Evolutionary conservation across 1,140 invertebrate genomes (phyloP).

Genomic region (Neuroterus valhalla): DNA sequence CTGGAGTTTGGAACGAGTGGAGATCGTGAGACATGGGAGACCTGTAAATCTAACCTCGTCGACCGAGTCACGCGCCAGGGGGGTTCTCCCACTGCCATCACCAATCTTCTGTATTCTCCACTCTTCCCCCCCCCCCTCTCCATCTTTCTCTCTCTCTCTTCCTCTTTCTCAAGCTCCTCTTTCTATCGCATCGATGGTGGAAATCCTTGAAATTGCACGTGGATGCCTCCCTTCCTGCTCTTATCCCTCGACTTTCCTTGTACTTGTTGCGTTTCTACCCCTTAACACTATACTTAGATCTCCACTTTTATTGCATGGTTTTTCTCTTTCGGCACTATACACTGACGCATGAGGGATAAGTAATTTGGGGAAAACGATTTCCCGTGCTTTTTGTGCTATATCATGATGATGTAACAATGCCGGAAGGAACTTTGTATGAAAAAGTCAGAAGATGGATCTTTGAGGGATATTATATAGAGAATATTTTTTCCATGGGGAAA

Average conservation of each 20-base stretch:
- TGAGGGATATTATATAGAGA: too few relatives aligned
- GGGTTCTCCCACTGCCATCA: background rate
- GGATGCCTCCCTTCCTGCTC: background rate
- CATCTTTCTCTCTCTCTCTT: background rate
- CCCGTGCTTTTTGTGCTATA: background rate
- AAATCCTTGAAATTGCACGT: background rate
- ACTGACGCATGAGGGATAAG: background rate
- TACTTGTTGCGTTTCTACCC: conserved; percentile 17
- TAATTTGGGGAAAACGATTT: conserved; percentile 6
- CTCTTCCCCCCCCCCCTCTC: background rate
- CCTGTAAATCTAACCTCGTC: conserved; percentile 28
- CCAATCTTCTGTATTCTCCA: conserved; percentile 13
- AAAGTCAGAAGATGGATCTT: too few relatives aligned
- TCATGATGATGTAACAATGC: background rate
- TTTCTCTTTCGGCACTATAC: background rate
- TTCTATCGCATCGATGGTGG: background rate
- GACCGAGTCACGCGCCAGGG: conserved; percentile 19
- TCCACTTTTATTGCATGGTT: conserved; percentile 18
- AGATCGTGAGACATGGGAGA: conserved; percentile 21
- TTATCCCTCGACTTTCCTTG: background rate
- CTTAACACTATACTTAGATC: conserved; percentile 9
- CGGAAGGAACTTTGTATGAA: background rate
- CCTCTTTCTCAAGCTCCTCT: background rate
- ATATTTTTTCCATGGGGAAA: too few relatives aligned
- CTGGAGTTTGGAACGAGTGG: conserved; percentile 23